phyloP scores from a whole-genome alignment of 2,888 invertebrate species.

The Lamellibrachia satsuma region DNA sequence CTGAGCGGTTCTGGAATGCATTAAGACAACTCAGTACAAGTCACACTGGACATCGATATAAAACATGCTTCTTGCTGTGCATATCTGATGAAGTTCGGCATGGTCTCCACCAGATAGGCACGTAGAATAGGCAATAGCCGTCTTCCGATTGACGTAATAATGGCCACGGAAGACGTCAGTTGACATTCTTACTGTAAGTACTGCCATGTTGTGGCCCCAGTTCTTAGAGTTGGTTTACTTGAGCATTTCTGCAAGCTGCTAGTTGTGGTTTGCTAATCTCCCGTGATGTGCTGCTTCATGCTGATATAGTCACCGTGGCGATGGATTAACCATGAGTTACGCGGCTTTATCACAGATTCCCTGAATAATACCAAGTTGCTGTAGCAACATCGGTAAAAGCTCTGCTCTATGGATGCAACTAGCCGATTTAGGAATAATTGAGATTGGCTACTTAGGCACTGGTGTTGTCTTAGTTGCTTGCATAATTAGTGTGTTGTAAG shows the following conservation, averaged over 20 bases:
- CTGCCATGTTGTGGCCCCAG: neutral
- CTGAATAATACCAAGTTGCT: neutral
- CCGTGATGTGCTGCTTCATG: slow-evolving; percentile 4
- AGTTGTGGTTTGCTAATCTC: neutral
- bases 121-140: neutral
- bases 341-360: neutral
- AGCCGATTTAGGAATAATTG: slow-evolving; percentile 12
- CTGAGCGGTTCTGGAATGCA: neutral
- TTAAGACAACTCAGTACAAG: neutral
- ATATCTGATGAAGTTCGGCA: neutral
- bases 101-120: neutral
- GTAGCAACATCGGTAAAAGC: neutral
- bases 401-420: neutral
- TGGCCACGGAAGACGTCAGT: neutral
- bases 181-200: neutral
- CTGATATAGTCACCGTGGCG: neutral
- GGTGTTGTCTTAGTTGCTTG: neutral
- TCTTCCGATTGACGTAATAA: neutral
- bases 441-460: slow-evolving; percentile 8
- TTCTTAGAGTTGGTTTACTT: neutral
- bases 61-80: slow-evolving; percentile 7
- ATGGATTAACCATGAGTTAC: neutral
- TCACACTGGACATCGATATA: neutral
- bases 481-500: neutral
- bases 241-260: neutral